Base-by-base conservation (phyloP, 1,140 invertebrate species). In the Ceratoteleas bidentatus region DNA sequence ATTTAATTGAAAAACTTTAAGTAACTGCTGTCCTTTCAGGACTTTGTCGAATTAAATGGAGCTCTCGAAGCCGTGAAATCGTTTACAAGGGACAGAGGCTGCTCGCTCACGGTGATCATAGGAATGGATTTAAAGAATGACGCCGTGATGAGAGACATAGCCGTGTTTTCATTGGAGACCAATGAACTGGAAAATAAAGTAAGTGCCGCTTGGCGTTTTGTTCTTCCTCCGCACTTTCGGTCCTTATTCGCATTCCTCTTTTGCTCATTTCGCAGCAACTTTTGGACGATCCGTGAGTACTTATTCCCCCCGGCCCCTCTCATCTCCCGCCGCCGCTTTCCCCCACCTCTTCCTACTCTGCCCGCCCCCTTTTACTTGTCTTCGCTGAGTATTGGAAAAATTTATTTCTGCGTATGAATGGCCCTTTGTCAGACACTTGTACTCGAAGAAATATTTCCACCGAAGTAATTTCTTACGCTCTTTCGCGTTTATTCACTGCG, bases 101-200 rank as follows among this genome's bases (percentile, higher is more conserved):
- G 85, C 34, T 72, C 81, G 52, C 76, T 92, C 9, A 79, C 91
- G 2, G 74, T 94, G 11, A 81, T 94, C 10, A 89, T 94, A 14
- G 94, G 94, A 50, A 89, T 94, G 86, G 86, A 91, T 66, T 86
- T 92, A 57, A 85, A 77, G 43, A 85, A 88, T 6, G 84, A 89
- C 54, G 74, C 58, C 6, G 89, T 93, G 32, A 86, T 87, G 68
- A 90, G 93, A 72, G 93, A 94, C 86, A 81, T 94, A 4, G 93
- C 89, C 10, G 74, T 94, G 13, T 93, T 92, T 84, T 91, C 88
- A 47, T 85, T 84, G 70, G 60, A 43, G 15, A 45, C 32, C 68
- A 81, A 88, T 87, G 84, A 83, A 66, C 68, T 87, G 75, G 85
- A 84, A 85, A 87, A 85, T 79, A 88, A 87, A 84, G 90, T 90